These are phyloP conservation scores for Anas platyrhynchos DNA, from an alignment of 2,113 vertebrate genomes.

Conservation along the genomic window DNA sequence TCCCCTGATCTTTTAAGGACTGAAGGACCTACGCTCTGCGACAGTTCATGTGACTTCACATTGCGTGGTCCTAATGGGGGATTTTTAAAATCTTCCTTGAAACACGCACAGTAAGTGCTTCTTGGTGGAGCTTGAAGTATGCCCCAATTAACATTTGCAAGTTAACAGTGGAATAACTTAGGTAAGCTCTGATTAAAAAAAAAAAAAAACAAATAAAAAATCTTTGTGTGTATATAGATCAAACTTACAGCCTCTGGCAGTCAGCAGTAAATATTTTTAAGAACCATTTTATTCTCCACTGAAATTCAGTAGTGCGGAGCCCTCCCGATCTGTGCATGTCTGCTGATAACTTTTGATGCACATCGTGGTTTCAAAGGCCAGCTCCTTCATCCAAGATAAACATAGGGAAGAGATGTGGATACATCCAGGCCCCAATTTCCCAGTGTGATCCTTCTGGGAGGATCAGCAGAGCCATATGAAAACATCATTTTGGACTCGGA, in stretches of 20 bases:
- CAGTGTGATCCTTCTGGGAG: background rate
- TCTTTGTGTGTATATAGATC: background rate
- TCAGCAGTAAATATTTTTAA: constrained; percentile 33
- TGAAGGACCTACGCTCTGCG: background rate
- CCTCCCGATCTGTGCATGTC: background rate
- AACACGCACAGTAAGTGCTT: background rate
- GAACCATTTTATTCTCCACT: background rate
- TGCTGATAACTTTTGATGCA: background rate
- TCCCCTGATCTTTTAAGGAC: background rate
- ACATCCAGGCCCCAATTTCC: background rate
- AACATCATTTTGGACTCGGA: background rate
- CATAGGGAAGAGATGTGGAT: background rate
- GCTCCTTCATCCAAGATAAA: background rate
- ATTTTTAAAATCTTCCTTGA: background rate
- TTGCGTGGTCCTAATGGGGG: background rate
- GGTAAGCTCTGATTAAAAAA: background rate
- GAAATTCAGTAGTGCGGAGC: background rate
- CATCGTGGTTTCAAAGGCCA: background rate
- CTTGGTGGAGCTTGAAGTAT: background rate
- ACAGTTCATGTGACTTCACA: background rate
- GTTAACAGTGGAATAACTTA: background rate
- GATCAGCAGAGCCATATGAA: background rate
- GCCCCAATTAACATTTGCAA: background rate
- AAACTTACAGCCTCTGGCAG: background rate
- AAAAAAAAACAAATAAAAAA: background rate